Evolutionary conservation across 2,113 vertebrate genomes (phyloP).

Genomic region (Platichthys flesus): DNA sequence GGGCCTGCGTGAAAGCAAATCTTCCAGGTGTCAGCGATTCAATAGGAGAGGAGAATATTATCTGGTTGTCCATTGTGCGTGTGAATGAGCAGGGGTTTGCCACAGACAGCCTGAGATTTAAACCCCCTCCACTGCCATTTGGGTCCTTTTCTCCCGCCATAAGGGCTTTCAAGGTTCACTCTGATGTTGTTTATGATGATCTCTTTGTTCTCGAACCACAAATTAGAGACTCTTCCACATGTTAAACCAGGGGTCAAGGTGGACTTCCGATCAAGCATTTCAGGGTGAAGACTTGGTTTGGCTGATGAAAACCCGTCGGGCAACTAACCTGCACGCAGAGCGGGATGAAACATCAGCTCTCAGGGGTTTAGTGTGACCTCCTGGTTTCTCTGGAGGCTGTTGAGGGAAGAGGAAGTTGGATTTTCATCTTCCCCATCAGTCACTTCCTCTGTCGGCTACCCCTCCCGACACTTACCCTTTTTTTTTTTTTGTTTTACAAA

Average conservation of each 20-base stretch:
- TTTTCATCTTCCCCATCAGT: conserved; percentile 66
- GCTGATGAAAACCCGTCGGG: not conserved
- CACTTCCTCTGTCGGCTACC: conserved; percentile 62
- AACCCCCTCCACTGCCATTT: conserved; percentile 33
- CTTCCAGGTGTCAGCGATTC: conserved; percentile 78
- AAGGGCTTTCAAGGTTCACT: conserved; percentile 45
- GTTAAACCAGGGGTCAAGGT: not conserved
- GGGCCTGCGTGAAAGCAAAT: conserved; percentile 79
- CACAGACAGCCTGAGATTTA: conserved; percentile 66
- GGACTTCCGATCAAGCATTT: not conserved
- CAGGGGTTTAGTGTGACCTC: conserved; percentile 33
- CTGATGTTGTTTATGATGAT: conserved; percentile 3
- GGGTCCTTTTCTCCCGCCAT: conserved; percentile 40
- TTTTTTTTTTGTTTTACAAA: conserved; percentile 26
- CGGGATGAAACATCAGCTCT: not conserved
- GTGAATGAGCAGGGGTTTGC: conserved; percentile 69
- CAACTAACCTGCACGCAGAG: not conserved
- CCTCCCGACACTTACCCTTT: conserved; percentile 14
- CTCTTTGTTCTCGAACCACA: not conserved
- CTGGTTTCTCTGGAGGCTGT: conserved; percentile 47
- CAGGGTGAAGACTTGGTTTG: not conserved
- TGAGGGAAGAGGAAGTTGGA: conserved; percentile 71
- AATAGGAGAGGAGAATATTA: conserved; percentile 71
- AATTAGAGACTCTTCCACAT: not conserved
- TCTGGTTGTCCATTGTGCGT: conserved; percentile 66